Evolutionary conservation across 1,140 invertebrate species (phyloP).

Genomic region (Nilaparvata lugens): DNA sequence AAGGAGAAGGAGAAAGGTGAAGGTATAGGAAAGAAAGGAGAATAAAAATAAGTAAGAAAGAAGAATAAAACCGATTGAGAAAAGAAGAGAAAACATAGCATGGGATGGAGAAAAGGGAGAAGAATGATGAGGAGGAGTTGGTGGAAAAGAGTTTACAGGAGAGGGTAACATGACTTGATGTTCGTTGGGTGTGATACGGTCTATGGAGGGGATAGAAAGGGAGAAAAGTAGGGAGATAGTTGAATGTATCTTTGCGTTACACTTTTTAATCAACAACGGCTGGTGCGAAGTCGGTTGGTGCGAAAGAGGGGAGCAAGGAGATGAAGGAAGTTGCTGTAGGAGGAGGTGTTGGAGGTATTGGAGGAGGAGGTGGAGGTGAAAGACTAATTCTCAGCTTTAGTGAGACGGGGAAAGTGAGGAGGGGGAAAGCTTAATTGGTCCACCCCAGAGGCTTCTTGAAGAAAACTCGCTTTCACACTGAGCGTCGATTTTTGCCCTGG

Average conservation of each 20-base stretch:
- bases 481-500: conserved; percentile 22
- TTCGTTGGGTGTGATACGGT: not conserved
- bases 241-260: not conserved
- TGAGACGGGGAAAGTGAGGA: not conserved
- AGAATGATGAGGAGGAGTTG: too few relatives aligned
- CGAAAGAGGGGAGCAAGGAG: not conserved
- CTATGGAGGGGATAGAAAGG: not conserved
- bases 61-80: too few relatives aligned
- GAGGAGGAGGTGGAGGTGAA: not conserved
- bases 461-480: conserved; percentile 29
- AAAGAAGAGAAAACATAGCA: too few relatives aligned
- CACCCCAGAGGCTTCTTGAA: conserved; percentile 27
- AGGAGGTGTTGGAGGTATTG: not conserved
- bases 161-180: not conserved
- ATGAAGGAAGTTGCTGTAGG: not conserved
- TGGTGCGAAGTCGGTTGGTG: not conserved
- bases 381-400: not conserved
- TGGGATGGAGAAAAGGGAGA: too few relatives aligned
- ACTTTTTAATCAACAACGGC: conserved; percentile 2
- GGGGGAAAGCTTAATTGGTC: conserved; percentile 25
- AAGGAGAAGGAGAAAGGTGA: too few relatives aligned
- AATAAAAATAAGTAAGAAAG: too few relatives aligned
- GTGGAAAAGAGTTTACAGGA: too few relatives aligned
- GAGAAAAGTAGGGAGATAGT: not conserved
- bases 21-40: too few relatives aligned